Percentiles rank a stretch among this genome's conserved stretches.
These are phyloP conservation scores for Pogonomyrmex californicus DNA, from an alignment of 1,140 invertebrate species.

Conservation along the genomic window DNA sequence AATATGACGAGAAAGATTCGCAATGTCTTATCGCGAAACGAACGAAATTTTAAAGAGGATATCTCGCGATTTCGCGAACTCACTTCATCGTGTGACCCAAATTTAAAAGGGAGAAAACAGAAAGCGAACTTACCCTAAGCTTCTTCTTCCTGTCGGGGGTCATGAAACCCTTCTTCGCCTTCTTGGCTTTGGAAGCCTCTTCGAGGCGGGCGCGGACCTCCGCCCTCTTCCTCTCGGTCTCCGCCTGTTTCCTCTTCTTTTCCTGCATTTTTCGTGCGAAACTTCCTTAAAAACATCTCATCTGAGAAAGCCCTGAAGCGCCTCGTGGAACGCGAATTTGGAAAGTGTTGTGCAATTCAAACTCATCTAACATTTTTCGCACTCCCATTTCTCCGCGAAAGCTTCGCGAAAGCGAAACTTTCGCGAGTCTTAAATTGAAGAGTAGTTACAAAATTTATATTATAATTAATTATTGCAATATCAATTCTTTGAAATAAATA, in stretches of 20 bases:
- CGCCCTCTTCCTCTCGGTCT: slow-evolving; percentile 97
- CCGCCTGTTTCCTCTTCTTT: slow-evolving; percentile 97
- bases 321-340: background rate
- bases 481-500: slow-evolving; percentile 6
- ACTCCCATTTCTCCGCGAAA: background rate
- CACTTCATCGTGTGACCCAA: background rate
- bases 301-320: slow-evolving; percentile 55
- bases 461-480: background rate
- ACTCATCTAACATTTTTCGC: slow-evolving; percentile 46
- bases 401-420: slow-evolving; percentile 24
- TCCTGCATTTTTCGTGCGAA: slow-evolving; percentile 88
- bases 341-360: slow-evolving; percentile 25
- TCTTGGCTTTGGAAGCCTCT: slow-evolving; percentile 97
- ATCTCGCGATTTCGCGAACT: background rate
- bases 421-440: background rate
- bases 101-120: slow-evolving; percentile 33
- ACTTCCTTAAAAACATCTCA: slow-evolving; percentile 76
- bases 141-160: slow-evolving; percentile 99
- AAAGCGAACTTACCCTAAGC: slow-evolving; percentile 92
- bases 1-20: slow-evolving; percentile 10
- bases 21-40: slow-evolving; percentile 4
- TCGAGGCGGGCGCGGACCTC: slow-evolving; percentile 98
- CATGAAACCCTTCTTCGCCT: slow-evolving; percentile 99
- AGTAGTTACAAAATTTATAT: background rate
- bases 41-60: slow-evolving; percentile 40